Conservation (phyloP, 2,797 vertebrate species). For the Helostoma temminkii region DNA sequence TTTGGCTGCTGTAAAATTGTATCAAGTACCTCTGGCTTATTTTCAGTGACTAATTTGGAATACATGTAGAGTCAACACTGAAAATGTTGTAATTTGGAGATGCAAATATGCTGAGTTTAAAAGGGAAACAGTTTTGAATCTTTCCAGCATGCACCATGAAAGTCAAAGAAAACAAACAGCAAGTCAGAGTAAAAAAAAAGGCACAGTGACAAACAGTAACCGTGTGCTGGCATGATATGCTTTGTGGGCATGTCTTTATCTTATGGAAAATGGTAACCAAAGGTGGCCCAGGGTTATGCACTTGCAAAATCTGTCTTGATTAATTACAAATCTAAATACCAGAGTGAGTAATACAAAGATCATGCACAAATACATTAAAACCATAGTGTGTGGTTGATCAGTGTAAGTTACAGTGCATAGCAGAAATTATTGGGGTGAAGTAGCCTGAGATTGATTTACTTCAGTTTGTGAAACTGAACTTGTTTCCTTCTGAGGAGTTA, state of each 20-base stretch:
- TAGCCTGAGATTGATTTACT: not conserved
- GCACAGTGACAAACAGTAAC: not conserved
- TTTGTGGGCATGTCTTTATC: not conserved
- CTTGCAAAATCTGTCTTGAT: too few relatives aligned
- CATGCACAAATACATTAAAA: too few relatives aligned
- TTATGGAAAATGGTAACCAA: not conserved
- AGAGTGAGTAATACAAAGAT: not conserved
- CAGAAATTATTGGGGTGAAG: not conserved
- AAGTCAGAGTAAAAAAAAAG: not conserved
- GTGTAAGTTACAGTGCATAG: too few relatives aligned
- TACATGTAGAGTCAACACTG: conserved; percentile 22
- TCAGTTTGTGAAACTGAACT: conserved; percentile 39
- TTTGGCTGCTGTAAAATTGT: conserved; percentile 25
- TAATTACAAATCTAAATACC: not conserved
- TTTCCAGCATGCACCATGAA: not conserved
- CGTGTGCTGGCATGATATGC: not conserved
- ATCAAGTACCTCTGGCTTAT: conserved; percentile 9
- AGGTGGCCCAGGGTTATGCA: not conserved
- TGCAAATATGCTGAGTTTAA: not conserved
- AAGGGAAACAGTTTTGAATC: not conserved
- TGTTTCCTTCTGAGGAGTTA: conserved; percentile 37
- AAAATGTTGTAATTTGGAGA: conserved; percentile 5
- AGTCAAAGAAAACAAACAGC: not conserved
- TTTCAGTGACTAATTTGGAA: conserved; percentile 39
- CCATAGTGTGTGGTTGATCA: too few relatives aligned